Evolutionary conservation across 1,140 invertebrate genomes (phyloP), one percentile per base, ranked within the genome.

Genomic region (Lanistes nyassanus): DNA sequence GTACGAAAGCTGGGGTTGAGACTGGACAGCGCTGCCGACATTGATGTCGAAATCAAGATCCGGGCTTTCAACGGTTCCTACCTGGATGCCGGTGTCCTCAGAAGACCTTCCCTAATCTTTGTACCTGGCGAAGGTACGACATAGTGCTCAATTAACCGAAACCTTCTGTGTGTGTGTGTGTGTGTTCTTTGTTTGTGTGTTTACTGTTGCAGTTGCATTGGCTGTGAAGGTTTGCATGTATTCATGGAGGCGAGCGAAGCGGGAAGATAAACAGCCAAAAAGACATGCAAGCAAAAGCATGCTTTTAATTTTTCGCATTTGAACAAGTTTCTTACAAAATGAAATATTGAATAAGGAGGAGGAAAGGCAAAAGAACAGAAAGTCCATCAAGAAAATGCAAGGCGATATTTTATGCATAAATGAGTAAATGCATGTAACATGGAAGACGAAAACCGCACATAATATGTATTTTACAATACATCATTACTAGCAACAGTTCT

Each of bases 11-110:
- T 79, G 21, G 77, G 77, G 2, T 69, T 79, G 0, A 67, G 34
- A 19, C 31, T 76, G 29, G 69, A 76, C 62, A 79, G 64, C 60
- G 77, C 68, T 39, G 68, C 70, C 3, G 60, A 76, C 68, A 75
- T 77, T 56, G 66, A 80, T 29, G 53, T 80, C 9, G 31, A 78
- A 34, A 55, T 81, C 36, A 76, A 79, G 21, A 81, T 81, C 39
- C 56, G n/a, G 3, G 65, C 77, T 29, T 62, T 36, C 55, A 78
- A 81, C 67, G 80, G 80, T 31, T 75, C 62, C 26, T 34, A 69
- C 36, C 37, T 81, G 34, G 65, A 73, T 51, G 5, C 75, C 19
- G 13, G 29, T n/a, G 39, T 69, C 5, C 64, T 79, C 21, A 34
- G 58, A 6, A 64, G 47, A 6, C 80, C 80, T 19, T 62, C 78